phyloP scores from a whole-genome alignment of 1,140 invertebrate genomes.

The Plectrocnemia conspersa region DNA sequence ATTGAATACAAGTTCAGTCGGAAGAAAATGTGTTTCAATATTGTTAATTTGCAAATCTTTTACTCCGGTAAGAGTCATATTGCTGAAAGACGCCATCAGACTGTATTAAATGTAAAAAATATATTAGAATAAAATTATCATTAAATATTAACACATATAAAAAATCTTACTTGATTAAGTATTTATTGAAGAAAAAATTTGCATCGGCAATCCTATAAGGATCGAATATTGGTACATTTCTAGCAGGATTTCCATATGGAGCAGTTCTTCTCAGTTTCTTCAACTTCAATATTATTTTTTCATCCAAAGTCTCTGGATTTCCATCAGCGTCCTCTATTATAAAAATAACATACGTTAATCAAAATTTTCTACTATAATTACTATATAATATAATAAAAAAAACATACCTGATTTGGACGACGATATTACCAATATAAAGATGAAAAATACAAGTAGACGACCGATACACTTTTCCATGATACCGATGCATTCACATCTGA shows the following conservation, averaged over 20 bases:
- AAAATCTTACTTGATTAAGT: not conserved
- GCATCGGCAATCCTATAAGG: not conserved
- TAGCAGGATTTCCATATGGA: constrained; percentile 5
- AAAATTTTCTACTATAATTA: no score
- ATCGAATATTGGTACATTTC: constrained; percentile 12
- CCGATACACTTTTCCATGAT: no score
- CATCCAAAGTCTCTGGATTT: not conserved
- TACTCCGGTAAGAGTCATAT: constrained; percentile 5
- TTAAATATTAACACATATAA: not conserved
- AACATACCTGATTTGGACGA: no score
- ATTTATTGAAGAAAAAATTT: not conserved
- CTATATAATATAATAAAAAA: no score
- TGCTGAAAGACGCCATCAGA: not conserved
- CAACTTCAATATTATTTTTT: constrained; percentile 9
- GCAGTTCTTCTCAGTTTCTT: constrained; percentile 8
- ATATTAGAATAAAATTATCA: not conserved
- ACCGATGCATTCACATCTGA: no score
- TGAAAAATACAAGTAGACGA: no score
- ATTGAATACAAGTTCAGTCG: constrained; percentile 2
- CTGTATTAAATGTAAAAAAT: not conserved
- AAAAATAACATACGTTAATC: no score
- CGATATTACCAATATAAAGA: no score
- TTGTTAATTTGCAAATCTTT: constrained; percentile 12
- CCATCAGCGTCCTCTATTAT: not conserved
- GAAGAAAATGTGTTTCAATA: constrained; percentile 1